Evolutionary conservation across 2,113 vertebrate genomes (phyloP).

Genomic region (Podilymbus podiceps): DNA sequence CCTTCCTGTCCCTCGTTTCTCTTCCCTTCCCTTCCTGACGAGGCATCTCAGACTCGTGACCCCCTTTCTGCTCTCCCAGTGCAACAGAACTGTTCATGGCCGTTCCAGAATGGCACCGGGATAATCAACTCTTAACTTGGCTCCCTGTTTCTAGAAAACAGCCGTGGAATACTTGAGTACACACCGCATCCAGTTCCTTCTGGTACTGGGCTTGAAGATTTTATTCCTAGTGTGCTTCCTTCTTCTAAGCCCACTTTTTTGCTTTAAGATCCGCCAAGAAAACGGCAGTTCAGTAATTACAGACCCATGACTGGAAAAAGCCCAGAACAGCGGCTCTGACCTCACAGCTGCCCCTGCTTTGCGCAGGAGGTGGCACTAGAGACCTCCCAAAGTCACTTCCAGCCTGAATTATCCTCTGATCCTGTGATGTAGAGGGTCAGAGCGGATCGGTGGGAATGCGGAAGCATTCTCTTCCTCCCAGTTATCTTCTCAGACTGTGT

Average conservation of each 20-base stretch:
- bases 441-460: not conserved
- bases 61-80: not conserved
- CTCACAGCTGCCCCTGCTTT: not conserved
- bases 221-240: not conserved
- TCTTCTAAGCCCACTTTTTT: not conserved
- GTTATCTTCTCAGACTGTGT: not conserved
- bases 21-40: too few relatives aligned
- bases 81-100: not conserved
- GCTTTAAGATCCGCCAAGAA: not conserved
- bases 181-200: not conserved
- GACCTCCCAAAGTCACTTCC: not conserved
- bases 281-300: not conserved
- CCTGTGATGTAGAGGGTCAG: not conserved
- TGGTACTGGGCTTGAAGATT: not conserved
- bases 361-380: not conserved
- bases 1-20: too few relatives aligned
- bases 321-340: not conserved
- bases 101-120: not conserved
- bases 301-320: not conserved
- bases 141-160: not conserved
- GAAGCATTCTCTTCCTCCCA: not conserved
- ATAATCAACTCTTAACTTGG: not conserved
- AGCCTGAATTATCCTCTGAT: not conserved
- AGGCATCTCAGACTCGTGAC: not conserved
- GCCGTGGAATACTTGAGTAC: not conserved